A percentile compares a stretch with the other conserved stretches of the same genome.
Evolutionary conservation across 2,797 vertebrate genomes (phyloP).

Genomic region (Tympanoctomys barrerae): DNA sequence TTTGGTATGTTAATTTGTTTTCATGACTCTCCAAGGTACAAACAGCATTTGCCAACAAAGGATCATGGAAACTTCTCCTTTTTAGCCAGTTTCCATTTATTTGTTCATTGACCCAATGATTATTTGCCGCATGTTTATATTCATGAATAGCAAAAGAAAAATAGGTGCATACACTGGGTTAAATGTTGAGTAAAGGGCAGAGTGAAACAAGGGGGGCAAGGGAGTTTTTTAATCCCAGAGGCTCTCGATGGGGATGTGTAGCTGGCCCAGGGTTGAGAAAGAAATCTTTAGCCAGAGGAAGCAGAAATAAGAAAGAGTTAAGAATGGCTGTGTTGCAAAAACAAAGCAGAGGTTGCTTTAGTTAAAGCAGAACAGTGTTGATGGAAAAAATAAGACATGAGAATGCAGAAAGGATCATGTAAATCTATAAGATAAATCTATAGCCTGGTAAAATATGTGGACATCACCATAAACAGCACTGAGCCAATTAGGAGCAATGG

Average conservation of each 20-base stretch:
- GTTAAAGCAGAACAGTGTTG: background rate
- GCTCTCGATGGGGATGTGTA: background rate
- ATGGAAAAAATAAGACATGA: background rate
- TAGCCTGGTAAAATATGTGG: background rate
- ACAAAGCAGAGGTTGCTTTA: background rate
- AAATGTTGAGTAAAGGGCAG: conserved; percentile 16
- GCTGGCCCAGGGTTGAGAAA: background rate
- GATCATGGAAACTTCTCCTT: background rate
- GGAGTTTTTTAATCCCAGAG: background rate
- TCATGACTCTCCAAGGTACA: conserved; percentile 25
- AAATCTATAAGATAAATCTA: background rate
- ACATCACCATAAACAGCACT: background rate
- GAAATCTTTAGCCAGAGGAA: background rate
- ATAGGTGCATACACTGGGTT: background rate
- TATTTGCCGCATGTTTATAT: conserved; percentile 29
- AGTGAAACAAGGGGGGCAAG: background rate
- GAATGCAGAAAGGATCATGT: background rate
- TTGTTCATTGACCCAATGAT: conserved; percentile 56
- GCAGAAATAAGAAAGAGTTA: background rate
- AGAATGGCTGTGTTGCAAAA: background rate
- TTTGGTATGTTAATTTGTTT: conserved; percentile 71
- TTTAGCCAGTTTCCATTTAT: background rate
- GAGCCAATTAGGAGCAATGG: background rate
- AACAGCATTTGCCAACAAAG: conserved; percentile 1
- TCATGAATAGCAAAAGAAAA: background rate